A percentile compares a stretch with the other conserved stretches of the same genome.
Conservation (phyloP, 2,797 vertebrate species). For the Myotis daubentonii region DNA sequence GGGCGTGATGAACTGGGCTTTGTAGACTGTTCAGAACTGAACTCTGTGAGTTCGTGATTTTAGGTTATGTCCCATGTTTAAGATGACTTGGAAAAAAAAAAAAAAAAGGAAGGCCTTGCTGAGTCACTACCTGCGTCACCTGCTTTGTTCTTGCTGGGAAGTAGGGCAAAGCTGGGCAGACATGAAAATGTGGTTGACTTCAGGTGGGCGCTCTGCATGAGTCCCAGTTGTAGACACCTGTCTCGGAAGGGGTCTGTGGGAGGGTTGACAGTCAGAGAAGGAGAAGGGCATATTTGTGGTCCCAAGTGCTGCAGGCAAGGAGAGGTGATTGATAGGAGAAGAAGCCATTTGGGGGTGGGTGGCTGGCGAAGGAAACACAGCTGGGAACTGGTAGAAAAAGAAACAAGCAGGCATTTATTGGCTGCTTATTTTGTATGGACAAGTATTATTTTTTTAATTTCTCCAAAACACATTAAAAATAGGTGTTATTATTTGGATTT, state of each 20-base stretch:
- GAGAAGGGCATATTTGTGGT: background rate
- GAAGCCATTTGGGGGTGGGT: background rate
- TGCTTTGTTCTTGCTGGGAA: slow-evolving; percentile 66
- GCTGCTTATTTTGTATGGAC: background rate
- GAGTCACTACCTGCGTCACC: slow-evolving; percentile 61
- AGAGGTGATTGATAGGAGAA: background rate
- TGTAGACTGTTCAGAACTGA: background rate
- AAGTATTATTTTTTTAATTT: background rate
- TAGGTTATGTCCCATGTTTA: background rate
- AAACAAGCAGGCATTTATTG: background rate
- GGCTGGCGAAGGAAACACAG: background rate
- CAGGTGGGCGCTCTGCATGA: slow-evolving; percentile 43
- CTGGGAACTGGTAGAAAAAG: background rate
- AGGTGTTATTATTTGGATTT: background rate
- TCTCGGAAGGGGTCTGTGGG: background rate
- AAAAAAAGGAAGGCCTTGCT: background rate
- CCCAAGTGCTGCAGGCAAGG: background rate
- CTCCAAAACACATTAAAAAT: background rate
- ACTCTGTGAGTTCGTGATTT: background rate
- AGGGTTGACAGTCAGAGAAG: background rate
- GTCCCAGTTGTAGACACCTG: slow-evolving; percentile 48
- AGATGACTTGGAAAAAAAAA: background rate
- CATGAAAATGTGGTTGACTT: slow-evolving; percentile 52
- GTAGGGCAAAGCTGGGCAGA: slow-evolving; percentile 70
- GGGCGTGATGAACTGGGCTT: background rate